Conservation (phyloP, 2,888 invertebrate genomes). For the Drosophila imparisetae region DNA sequence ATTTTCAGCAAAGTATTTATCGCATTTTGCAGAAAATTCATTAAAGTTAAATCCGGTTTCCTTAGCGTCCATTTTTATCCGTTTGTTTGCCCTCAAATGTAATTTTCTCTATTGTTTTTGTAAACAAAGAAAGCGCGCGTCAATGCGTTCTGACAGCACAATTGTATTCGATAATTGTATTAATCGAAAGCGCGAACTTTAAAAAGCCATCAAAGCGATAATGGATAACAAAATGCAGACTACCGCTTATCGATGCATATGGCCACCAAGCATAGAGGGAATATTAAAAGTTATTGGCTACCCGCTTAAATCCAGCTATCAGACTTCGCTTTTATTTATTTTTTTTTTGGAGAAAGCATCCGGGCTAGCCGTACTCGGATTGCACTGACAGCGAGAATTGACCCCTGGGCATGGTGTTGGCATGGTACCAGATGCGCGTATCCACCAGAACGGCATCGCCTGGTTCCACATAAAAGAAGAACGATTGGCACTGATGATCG, state of each 20-base stretch:
- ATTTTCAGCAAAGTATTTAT: constrained; percentile 47
- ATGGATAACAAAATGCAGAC: not conserved
- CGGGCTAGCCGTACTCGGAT: constrained; percentile 92
- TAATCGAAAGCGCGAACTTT: not conserved
- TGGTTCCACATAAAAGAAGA: constrained; percentile 92
- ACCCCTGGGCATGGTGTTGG: constrained; percentile 92
- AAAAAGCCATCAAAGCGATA: too few relatives aligned
- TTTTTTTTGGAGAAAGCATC: not conserved
- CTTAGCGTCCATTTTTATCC: constrained; percentile 26
- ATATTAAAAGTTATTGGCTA: constrained; percentile 27
- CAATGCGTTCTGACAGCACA: not conserved
- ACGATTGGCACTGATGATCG: constrained; percentile 89
- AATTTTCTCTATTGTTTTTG: not conserved
- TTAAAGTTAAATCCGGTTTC: constrained; percentile 36
- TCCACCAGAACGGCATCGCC: constrained; percentile 96
- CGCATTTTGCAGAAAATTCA: constrained; percentile 49
- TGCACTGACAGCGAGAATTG: constrained; percentile 94
- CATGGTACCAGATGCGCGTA: constrained; percentile 96
- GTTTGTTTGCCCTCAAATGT: constrained; percentile 14
- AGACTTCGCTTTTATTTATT: constrained; percentile 3
- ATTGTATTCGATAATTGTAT: constrained; percentile 11
- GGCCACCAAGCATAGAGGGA: not conserved
- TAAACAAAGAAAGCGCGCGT: constrained; percentile 19
- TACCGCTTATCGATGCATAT: not conserved
- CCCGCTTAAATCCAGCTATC: constrained; percentile 6